Base-by-base conservation (phyloP, 2,797 vertebrate species). In the Nannoperca obscura region DNA sequence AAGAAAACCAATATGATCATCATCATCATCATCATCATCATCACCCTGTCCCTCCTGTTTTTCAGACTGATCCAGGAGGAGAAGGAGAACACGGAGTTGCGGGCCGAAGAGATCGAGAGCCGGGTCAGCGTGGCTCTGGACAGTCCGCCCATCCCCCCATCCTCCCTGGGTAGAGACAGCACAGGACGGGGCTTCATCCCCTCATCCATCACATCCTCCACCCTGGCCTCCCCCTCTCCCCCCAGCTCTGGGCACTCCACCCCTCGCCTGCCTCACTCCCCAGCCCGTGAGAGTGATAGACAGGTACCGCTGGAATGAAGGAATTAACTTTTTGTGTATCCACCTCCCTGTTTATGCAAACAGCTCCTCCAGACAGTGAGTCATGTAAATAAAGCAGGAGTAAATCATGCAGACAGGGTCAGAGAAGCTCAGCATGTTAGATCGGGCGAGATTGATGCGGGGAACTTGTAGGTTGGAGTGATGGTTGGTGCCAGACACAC, bases 181-280 rank as follows among this genome's bases (percentile, higher is more conserved):
- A 84, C 91, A 15, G 96, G 96, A 49, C 94, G 96, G 50, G 93
- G 95, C 80, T 96, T 96, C 81, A 95, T 97, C 74, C 94, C 97
- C 7, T 93, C 95, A 3, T 97, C 96, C 59, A 95, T 97, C 86
- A 97, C 96, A 22, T 96, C 96, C 55, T 97, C 97, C 76, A 97
- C 96, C 71, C 92, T 97, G 67, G 97, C 97, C 86, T 97, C 96
- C 46, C 96, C 97, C 7, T 97, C 96, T 24, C 96, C 97, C 9
- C 97, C 97, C 70, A 97, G 96, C 91, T 97, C 96, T 0, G 97
- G 97, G 13, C 96, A 96, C 84, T 97, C 97, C 83, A 97, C 96
- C 32, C 97, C 96, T 58, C 96, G 95, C 3, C 91, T 96, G 83
- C 95, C 95, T 38, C 96, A 96, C 78, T 97, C 96, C 64, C 97